Percentiles rank a stretch among this genome's conserved stretches.
Conservation (phyloP, 2,888 invertebrate species). For the Leucoma salicis region DNA sequence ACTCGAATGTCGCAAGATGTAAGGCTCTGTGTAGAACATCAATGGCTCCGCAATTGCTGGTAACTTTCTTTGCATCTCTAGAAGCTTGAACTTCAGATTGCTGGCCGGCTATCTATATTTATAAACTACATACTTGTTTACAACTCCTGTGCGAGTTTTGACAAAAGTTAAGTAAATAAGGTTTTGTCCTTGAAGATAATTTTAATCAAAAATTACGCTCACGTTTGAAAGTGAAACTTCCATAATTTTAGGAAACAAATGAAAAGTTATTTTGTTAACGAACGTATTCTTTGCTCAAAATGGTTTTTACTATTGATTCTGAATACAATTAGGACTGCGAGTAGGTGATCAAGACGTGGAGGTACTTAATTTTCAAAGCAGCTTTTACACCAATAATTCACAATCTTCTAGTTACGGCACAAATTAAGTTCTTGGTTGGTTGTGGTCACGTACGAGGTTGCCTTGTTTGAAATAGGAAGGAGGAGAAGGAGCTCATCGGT, state of each 20-base stretch:
- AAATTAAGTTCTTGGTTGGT: slow-evolving; percentile 61
- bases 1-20: slow-evolving; percentile 72
- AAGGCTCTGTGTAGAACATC: slow-evolving; percentile 75
- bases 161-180: too few relatives aligned
- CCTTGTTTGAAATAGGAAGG: slow-evolving; percentile 80
- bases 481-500: slow-evolving; percentile 78
- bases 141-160: slow-evolving; percentile 9
- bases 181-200: too few relatives aligned
- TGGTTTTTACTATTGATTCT: too few relatives aligned
- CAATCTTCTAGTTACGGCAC: slow-evolving; percentile 65
- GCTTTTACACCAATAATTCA: slow-evolving; percentile 60
- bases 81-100: slow-evolving; percentile 58
- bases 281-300: too few relatives aligned
- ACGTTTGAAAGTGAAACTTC: too few relatives aligned
- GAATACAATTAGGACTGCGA: too few relatives aligned
- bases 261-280: too few relatives aligned
- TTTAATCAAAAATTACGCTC: too few relatives aligned
- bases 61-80: slow-evolving; percentile 70
- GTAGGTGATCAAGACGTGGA: too few relatives aligned
- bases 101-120: slow-evolving; percentile 40
- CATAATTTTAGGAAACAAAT: too few relatives aligned
- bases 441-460: slow-evolving; percentile 70
- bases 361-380: slow-evolving; percentile 26
- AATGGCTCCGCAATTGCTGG: slow-evolving; percentile 76
- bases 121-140: slow-evolving; percentile 20